These are phyloP conservation scores for Acleris holmiana DNA, from an alignment of 2,888 invertebrate species.

Conservation along the genomic window DNA sequence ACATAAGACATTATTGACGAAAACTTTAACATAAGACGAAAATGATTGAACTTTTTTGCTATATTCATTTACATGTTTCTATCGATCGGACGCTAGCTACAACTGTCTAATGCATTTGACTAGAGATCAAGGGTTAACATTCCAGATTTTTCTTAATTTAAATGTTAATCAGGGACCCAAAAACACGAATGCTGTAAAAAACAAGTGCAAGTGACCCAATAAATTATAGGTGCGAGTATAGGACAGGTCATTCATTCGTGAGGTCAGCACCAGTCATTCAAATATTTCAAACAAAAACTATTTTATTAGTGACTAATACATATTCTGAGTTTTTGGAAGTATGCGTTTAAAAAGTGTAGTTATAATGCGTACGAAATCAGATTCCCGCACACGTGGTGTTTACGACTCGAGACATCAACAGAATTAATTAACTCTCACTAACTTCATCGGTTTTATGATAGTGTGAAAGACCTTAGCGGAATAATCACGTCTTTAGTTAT, in stretches of 20 bases:
- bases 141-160: slow-evolving; percentile 4
- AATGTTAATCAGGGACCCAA: slow-evolving; percentile 22
- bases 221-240: slow-evolving; percentile 12
- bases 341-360: no score
- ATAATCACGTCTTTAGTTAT: no score
- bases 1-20: slow-evolving; percentile 10
- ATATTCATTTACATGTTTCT: neutral
- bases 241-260: slow-evolving; percentile 6
- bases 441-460: no score
- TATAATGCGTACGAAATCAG: no score
- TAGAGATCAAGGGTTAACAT: slow-evolving; percentile 14
- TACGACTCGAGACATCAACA: no score
- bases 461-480: no score
- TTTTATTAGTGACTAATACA: neutral
- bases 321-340: no score
- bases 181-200: slow-evolving; percentile 9
- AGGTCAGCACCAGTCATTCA: neutral
- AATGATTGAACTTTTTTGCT: neutral
- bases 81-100: neutral
- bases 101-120: slow-evolving; percentile 14
- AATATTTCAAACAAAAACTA: neutral
- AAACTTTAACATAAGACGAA: neutral
- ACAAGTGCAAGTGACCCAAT: slow-evolving; percentile 14
- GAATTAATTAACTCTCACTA: no score
- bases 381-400: no score